These are phyloP conservation scores for Mesocricetus auratus DNA, from an alignment of 2,113 vertebrate genomes.

Conservation along the genomic window DNA sequence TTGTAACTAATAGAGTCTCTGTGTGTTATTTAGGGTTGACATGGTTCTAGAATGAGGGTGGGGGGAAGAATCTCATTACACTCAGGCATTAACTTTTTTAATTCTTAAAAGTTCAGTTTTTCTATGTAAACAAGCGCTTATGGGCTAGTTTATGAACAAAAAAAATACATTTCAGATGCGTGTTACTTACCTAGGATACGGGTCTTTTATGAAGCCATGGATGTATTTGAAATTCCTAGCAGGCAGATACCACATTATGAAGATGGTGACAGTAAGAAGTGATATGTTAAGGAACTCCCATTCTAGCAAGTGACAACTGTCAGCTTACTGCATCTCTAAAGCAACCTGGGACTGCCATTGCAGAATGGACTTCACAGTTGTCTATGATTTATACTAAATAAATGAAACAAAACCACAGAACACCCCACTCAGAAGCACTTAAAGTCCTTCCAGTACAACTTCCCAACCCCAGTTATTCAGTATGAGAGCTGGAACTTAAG, in stretches of 20 bases:
- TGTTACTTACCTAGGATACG: not conserved
- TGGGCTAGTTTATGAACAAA: not conserved
- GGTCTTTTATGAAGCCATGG: not conserved
- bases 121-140: not conserved
- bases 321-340: not conserved
- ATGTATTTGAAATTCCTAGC: not conserved
- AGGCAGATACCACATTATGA: not conserved
- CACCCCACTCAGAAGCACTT: not conserved
- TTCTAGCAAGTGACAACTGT: not conserved
- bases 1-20: too few relatives aligned
- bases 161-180: not conserved
- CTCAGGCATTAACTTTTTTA: slow-evolving; percentile 13
- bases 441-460: not conserved
- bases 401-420: not conserved
- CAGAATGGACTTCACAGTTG: not conserved
- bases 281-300: not conserved
- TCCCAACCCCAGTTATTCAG: not conserved
- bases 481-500: not conserved
- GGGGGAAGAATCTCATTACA: too few relatives aligned
- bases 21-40: too few relatives aligned
- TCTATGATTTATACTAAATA: not conserved
- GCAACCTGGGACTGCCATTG: not conserved
- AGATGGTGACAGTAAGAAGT: not conserved
- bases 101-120: not conserved
- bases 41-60: too few relatives aligned